These are phyloP conservation scores for Drosophila kuntzei DNA, from an alignment of 2,888 invertebrate genomes.

Conservation along the genomic window DNA sequence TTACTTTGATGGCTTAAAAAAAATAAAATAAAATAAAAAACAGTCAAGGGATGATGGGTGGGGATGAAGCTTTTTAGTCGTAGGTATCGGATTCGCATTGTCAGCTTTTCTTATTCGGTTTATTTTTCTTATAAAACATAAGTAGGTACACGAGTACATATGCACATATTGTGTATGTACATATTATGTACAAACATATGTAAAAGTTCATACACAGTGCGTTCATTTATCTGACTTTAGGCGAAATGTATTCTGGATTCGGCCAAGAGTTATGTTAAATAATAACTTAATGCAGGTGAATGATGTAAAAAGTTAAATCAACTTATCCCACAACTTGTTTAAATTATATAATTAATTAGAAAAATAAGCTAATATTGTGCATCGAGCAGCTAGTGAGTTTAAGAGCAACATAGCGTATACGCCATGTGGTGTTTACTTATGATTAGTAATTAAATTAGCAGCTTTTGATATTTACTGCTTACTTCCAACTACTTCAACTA, in stretches of 20 bases:
- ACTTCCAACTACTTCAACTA: too few relatives aligned
- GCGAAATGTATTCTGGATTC: slow-evolving; percentile 29
- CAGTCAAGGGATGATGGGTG: slow-evolving; percentile 27
- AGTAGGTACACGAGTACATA: slow-evolving; percentile 15
- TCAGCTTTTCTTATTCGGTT: slow-evolving; percentile 72
- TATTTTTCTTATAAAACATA: slow-evolving; percentile 35
- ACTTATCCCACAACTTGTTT: slow-evolving; percentile 15
- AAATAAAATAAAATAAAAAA: slow-evolving; percentile 21
- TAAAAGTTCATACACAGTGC: slow-evolving; percentile 9
- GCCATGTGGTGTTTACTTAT: not conserved
- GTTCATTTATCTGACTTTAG: slow-evolving; percentile 26
- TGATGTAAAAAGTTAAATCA: slow-evolving; percentile 32
- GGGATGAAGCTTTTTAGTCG: slow-evolving; percentile 32
- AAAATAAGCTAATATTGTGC: not conserved
- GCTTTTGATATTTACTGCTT: too few relatives aligned
- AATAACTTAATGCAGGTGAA: slow-evolving; percentile 13
- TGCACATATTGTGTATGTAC: not conserved
- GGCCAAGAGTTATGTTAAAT: slow-evolving; percentile 38
- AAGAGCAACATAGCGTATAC: slow-evolving; percentile 19
- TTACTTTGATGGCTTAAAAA: slow-evolving; percentile 64
- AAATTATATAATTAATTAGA: slow-evolving; percentile 4
- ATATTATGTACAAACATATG: slow-evolving; percentile 21
- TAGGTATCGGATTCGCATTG: slow-evolving; percentile 81
- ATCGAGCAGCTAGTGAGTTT: not conserved
- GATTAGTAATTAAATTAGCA: not conserved